phyloP scores from a whole-genome alignment of 2,888 invertebrate species.

The Chesias legatella region DNA sequence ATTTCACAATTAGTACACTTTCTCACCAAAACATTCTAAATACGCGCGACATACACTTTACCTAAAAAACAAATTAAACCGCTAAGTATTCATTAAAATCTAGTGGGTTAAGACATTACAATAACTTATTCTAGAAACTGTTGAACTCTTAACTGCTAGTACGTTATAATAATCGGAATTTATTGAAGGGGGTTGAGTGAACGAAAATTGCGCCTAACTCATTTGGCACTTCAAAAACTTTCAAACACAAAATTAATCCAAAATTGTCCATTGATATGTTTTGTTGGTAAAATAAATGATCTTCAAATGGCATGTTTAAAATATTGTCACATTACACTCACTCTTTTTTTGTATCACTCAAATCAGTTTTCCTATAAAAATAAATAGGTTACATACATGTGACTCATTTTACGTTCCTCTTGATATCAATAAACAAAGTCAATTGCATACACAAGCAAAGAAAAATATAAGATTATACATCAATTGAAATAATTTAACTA shows the following conservation, averaged over 20 bases:
- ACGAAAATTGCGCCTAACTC: conserved; percentile 40
- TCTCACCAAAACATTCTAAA: conserved; percentile 56
- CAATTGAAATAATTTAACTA: conserved; percentile 48
- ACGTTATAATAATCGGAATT: conserved; percentile 63
- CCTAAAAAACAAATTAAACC: conserved; percentile 58
- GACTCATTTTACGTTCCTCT: conserved; percentile 27
- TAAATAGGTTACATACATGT: conserved; percentile 45
- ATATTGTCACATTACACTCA: conserved; percentile 20
- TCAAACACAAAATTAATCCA: conserved; percentile 15
- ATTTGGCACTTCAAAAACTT: conserved; percentile 56
- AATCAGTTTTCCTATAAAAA: conserved; percentile 39
- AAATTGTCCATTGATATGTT: conserved; percentile 44
- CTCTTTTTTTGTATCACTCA: conserved; percentile 4
- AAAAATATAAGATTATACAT: conserved; percentile 35
- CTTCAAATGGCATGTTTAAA: conserved; percentile 6
- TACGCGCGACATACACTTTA: conserved; percentile 71
- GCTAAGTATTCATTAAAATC: conserved; percentile 52
- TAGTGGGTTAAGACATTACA: conserved; percentile 74
- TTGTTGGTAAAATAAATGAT: conserved; percentile 30
- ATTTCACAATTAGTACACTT: conserved; percentile 20
- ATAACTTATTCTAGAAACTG: conserved; percentile 72
- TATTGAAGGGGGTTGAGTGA: conserved; percentile 43
- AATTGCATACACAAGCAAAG: conserved; percentile 26
- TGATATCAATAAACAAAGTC: conserved; percentile 12
- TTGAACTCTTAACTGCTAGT: conserved; percentile 37